Conservation (phyloP, 2,113 vertebrate genomes). For the Anseranas semipalmata region DNA sequence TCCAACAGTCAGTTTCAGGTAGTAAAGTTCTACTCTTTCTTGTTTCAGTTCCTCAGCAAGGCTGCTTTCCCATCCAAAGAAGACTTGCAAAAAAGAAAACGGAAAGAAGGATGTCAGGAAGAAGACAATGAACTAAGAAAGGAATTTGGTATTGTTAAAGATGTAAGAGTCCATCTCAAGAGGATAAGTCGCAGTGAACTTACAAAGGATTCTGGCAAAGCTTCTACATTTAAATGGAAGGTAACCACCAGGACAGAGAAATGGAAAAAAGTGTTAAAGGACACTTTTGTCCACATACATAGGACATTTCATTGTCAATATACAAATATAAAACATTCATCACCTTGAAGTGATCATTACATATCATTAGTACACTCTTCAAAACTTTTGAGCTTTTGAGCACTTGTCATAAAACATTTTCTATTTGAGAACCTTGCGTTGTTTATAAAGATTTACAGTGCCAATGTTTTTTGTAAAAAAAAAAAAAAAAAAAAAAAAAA, state of each 20-base stretch:
- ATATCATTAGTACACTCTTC: background rate
- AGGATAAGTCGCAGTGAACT: background rate
- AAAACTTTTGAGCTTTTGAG: background rate
- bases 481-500: no score
- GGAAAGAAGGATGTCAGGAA: rapidly evolving
- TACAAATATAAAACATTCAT: background rate
- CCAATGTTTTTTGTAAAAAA: no score
- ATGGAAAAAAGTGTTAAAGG: background rate
- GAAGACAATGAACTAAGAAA: background rate
- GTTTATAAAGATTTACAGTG: background rate
- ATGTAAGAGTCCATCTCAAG: background rate
- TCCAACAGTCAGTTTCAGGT: background rate
- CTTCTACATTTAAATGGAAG: background rate
- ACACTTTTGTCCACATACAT: background rate
- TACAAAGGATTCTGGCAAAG: background rate
- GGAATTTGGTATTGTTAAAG: background rate
- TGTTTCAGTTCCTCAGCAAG: background rate
- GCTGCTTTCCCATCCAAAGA: background rate
- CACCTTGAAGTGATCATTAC: background rate
- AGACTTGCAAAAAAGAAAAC: background rate
- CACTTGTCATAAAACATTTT: background rate
- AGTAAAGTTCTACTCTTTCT: background rate
- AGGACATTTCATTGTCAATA: background rate
- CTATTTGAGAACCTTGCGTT: background rate
- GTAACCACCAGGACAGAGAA: background rate